Conservation (phyloP, 1,140 invertebrate genomes). For the Lordiphosa clarofinis region DNA sequence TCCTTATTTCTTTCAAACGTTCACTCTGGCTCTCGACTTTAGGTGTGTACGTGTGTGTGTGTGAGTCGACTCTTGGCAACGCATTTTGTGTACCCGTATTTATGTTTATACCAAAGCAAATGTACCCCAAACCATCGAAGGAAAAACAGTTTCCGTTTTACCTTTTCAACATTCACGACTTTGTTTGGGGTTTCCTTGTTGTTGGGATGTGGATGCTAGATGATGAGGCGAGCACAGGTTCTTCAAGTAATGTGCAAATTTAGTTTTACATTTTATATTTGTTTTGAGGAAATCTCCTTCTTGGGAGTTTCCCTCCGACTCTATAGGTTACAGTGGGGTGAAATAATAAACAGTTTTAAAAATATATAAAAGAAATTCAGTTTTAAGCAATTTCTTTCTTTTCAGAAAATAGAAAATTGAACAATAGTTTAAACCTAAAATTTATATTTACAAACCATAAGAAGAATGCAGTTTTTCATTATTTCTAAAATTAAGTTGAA, state of each 20-base stretch:
- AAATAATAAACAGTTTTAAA: too few relatives aligned
- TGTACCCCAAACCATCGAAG: conserved; percentile 31
- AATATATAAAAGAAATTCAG: too few relatives aligned
- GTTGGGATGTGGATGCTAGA: conserved; percentile 23
- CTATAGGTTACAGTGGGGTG: conserved; percentile 21
- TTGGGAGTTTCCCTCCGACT: not conserved
- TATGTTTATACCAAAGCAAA: conserved; percentile 8
- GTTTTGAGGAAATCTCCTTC: conserved; percentile 31
- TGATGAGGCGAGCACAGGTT: conserved; percentile 38
- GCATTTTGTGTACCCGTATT: conserved; percentile 25
- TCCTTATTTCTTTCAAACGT: conserved; percentile 73
- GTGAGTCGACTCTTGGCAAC: conserved; percentile 31
- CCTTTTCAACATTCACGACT: conserved; percentile 33
- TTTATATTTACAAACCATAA: too few relatives aligned
- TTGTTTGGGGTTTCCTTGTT: conserved; percentile 32
- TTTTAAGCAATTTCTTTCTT: too few relatives aligned
- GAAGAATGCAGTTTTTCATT: too few relatives aligned
- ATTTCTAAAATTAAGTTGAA: too few relatives aligned
- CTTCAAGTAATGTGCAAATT: conserved; percentile 65
- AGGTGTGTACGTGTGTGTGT: conserved; percentile 14
- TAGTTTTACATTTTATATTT: conserved; percentile 78
- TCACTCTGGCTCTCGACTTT: conserved; percentile 43
- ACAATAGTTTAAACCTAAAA: too few relatives aligned
- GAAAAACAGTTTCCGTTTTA: conserved; percentile 47
- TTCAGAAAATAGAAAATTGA: too few relatives aligned